Conservation (phyloP, 2,797 vertebrate species). For the Galaxias olidus region DNA sequence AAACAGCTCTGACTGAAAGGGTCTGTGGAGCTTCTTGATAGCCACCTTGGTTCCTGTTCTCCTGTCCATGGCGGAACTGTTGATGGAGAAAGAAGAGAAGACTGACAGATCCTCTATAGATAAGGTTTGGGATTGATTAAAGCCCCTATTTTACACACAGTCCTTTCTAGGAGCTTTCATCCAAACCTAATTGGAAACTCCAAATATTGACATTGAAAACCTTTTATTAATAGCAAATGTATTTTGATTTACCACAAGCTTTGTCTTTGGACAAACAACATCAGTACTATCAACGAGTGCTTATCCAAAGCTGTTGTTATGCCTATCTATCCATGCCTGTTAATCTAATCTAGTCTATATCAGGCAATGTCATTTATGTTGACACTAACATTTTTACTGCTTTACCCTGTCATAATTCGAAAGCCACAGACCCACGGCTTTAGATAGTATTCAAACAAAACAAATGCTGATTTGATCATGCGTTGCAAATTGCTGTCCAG, state of each 20-base stretch:
- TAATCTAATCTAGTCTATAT: too few relatives aligned
- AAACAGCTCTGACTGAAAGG: constrained; percentile 95
- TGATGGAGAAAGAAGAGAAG: not conserved
- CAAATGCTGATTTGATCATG: constrained; percentile 7
- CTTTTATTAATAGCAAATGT: too few relatives aligned
- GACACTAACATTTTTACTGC: too few relatives aligned
- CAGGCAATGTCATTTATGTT: too few relatives aligned
- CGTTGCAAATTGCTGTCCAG: not conserved
- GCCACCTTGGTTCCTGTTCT: constrained; percentile 88
- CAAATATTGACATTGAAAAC: too few relatives aligned
- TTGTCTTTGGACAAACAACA: too few relatives aligned
- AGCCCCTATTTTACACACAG: too few relatives aligned
- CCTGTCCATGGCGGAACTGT: constrained; percentile 86
- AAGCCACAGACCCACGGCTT: not conserved
- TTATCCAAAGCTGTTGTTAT: too few relatives aligned
- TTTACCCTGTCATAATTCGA: not conserved
- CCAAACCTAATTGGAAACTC: not conserved
- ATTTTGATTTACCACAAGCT: too few relatives aligned
- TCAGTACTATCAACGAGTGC: too few relatives aligned
- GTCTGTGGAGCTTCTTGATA: constrained; percentile 95
- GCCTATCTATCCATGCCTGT: too few relatives aligned
- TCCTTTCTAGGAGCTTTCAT: not conserved
- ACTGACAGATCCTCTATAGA: not conserved
- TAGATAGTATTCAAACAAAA: not conserved
- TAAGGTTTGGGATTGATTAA: not conserved